phyloP scores from a whole-genome alignment of 2,797 vertebrate genomes.

The Pristis pectinata region DNA sequence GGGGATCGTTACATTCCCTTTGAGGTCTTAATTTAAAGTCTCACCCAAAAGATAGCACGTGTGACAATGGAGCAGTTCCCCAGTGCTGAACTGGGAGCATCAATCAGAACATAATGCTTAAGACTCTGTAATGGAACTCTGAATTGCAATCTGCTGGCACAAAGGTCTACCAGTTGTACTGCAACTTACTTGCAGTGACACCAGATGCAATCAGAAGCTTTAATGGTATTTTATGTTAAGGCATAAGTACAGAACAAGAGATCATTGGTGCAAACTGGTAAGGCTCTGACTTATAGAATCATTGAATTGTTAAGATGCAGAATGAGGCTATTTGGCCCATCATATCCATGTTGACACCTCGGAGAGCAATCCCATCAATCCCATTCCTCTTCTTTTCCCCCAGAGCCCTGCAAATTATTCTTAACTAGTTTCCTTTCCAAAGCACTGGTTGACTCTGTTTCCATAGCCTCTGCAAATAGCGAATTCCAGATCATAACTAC shows the following conservation, averaged over 20 bases:
- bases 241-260: background rate
- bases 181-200: background rate
- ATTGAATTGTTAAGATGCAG: too few relatives aligned
- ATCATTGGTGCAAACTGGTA: background rate
- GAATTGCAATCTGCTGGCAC: background rate
- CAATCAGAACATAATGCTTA: background rate
- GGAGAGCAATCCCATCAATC: too few relatives aligned
- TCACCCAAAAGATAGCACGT: background rate
- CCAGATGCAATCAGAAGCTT: background rate
- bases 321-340: too few relatives aligned
- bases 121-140: background rate
- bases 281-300: background rate
- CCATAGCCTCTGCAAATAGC: too few relatives aligned
- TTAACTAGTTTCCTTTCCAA: too few relatives aligned
- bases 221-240: background rate
- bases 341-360: too few relatives aligned
- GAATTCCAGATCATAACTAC: too few relatives aligned
- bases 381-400: too few relatives aligned
- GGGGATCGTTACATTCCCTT: background rate
- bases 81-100: too few relatives aligned
- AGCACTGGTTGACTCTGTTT: too few relatives aligned
- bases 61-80: too few relatives aligned
- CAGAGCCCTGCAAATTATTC: too few relatives aligned
- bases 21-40: background rate
- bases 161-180: background rate